Evolutionary conservation across 1,140 invertebrate genomes (phyloP), one percentile per base, ranked within the genome.

Genomic region (Heliconius hermathena): DNA sequence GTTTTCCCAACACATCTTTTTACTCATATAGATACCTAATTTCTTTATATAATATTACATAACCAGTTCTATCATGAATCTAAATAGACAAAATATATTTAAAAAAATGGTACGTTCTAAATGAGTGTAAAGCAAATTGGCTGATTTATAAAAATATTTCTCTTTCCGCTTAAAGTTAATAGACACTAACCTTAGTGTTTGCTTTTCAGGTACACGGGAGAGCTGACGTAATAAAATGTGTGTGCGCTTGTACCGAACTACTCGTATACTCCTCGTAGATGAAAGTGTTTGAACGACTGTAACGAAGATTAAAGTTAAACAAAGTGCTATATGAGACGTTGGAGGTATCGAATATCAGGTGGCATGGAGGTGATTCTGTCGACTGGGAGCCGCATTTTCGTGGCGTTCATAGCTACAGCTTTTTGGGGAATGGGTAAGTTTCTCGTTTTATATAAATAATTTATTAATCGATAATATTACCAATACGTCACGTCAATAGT

Each of bases 381-480:
- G 36, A 84, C 82, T 73, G 88, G 90, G 75, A 91, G 92, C 89
- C 92, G 90, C 90, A 87, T 92, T 77, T 87, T 91, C 77, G 91
- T 93, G 89, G 92, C 90, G 54, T 92, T 94, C 84, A 89, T 93
- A 75, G 89, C 90, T 76, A 89, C 88, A 3, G 85, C 89, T 74
- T 91, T 93, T 72, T 93, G 91, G 91, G 90, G 91, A 75, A 90
- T 94, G 84, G 92, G 92, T 94, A 80, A 91, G 91, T 52, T 78
- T 29, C 11, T 36, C 16, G 26, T 74, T 71, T 36, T 38, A 72
- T 20, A 20, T 66, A 66, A 20, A 8, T 52, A 20, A 52, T 52
- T 52, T 52, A 52, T 8, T 20, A 52, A 52, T 52, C 1, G 16
- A 52, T 52, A 52, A 52, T 52, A 20, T 52, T 52, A 20, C 4